Percentiles rank a stretch among this genome's conserved stretches.
Evolutionary conservation across 1,140 invertebrate species (phyloP).

Genomic region (Neodiprion lecontei): DNA sequence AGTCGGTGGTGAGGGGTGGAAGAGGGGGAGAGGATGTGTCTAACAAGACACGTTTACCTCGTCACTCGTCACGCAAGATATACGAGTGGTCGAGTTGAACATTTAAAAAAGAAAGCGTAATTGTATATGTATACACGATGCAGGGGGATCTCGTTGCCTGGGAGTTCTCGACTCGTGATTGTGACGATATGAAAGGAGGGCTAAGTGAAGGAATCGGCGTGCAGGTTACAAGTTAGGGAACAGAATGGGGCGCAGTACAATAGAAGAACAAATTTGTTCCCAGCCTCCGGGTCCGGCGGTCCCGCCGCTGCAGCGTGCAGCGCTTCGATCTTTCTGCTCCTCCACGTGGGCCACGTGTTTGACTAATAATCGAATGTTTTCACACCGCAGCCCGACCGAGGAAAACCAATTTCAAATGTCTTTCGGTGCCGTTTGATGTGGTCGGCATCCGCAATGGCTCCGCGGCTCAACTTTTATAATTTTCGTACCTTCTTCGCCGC

Average conservation of each 20-base stretch:
- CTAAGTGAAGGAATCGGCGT: neutral
- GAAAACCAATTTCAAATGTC: constrained; percentile 7
- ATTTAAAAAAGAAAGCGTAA: neutral
- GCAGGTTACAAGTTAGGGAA: neutral
- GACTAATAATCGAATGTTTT: constrained; percentile 7
- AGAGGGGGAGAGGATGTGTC: neutral
- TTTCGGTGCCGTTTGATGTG: constrained; percentile 4
- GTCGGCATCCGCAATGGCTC: neutral
- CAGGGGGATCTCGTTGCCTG: neutral
- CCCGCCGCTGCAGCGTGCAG: neutral
- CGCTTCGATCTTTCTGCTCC: neutral
- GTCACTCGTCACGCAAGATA: neutral
- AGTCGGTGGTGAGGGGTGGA: neutral
- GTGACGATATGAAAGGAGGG: neutral
- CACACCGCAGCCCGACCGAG: constrained; percentile 5
- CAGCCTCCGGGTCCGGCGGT: neutral
- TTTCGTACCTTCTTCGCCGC: neutral
- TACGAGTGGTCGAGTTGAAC: neutral
- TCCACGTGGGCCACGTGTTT: constrained; percentile 6
- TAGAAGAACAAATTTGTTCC: constrained; percentile 7
- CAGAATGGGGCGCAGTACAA: neutral
- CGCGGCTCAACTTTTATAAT: constrained; percentile 4
- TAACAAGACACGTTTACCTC: neutral
- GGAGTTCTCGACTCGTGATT: neutral
- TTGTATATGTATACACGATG: neutral